Evolutionary conservation across 2,113 vertebrate genomes (phyloP).

Genomic region (Camarhynchus parvulus): DNA sequence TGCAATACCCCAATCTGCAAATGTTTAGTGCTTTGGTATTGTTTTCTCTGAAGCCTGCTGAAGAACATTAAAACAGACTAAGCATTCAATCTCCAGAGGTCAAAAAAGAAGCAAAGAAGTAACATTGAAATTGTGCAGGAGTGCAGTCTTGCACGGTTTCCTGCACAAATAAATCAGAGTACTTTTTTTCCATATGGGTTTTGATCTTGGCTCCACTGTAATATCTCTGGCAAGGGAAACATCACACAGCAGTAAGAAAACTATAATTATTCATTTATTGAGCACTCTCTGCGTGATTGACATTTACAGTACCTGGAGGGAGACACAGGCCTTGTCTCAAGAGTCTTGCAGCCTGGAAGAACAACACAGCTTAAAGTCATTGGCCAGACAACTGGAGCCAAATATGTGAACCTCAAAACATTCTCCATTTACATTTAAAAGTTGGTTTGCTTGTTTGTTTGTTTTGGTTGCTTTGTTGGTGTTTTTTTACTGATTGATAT

Average conservation of each 20-base stretch:
- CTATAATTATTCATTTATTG: slow-evolving; percentile 43
- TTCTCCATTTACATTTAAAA: background rate
- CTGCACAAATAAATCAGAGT: background rate
- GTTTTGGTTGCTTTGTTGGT: background rate
- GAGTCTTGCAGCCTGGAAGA: background rate
- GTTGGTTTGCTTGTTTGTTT: no score
- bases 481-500: background rate
- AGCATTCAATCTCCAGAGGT: background rate
- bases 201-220: slow-evolving; percentile 26
- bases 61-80: background rate
- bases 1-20: background rate
- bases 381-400: background rate
- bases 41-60: background rate
- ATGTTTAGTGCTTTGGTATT: background rate
- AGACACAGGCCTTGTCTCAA: background rate
- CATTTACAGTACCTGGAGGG: background rate
- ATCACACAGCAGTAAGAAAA: background rate
- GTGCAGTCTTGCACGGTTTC: background rate
- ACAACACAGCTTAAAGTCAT: background rate
- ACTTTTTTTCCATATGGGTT: background rate
- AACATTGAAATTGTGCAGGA: background rate
- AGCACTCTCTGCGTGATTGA: slow-evolving; percentile 1
- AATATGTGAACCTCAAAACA: background rate
- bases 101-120: background rate
- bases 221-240: slow-evolving; percentile 14